Percentiles rank a stretch among this genome's conserved stretches.
phyloP scores from a whole-genome alignment of 2,888 invertebrate species.

The Acronicta leporina region DNA sequence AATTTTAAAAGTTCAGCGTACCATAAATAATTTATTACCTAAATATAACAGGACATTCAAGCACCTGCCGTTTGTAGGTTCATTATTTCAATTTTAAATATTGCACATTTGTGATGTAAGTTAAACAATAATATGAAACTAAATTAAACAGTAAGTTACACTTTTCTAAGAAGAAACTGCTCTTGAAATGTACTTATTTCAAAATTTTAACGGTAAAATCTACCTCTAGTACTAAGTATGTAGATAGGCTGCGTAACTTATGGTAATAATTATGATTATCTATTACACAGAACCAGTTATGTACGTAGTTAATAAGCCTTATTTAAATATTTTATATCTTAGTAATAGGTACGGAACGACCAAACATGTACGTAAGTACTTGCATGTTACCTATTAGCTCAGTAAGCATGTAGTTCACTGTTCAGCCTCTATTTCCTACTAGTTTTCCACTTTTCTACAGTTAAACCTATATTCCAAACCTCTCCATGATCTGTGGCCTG shows the following conservation, averaged over 20 bases:
- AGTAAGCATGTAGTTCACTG: too few relatives aligned
- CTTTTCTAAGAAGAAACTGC: background rate
- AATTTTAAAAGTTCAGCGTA: conserved; percentile 1
- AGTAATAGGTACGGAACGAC: too few relatives aligned
- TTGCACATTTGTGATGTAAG: background rate
- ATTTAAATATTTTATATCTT: too few relatives aligned
- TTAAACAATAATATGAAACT: background rate
- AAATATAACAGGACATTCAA: background rate
- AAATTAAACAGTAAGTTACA: background rate
- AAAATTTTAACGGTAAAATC: background rate
- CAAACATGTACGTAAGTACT: too few relatives aligned
- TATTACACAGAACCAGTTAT: background rate
- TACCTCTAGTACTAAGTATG: background rate
- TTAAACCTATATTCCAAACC: too few relatives aligned
- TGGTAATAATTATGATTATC: conserved; percentile 5
- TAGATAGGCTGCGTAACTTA: conserved; percentile 24
- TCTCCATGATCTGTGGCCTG: too few relatives aligned
- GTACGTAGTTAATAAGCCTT: background rate
- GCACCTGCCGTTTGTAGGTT: background rate
- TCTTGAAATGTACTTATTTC: background rate
- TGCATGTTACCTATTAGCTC: too few relatives aligned
- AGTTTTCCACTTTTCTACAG: too few relatives aligned
- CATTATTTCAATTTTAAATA: background rate
- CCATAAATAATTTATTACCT: background rate
- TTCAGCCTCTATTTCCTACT: too few relatives aligned